Evolutionary conservation across 1,140 invertebrate genomes (phyloP).

Genomic region (Hyles euphorbiae): DNA sequence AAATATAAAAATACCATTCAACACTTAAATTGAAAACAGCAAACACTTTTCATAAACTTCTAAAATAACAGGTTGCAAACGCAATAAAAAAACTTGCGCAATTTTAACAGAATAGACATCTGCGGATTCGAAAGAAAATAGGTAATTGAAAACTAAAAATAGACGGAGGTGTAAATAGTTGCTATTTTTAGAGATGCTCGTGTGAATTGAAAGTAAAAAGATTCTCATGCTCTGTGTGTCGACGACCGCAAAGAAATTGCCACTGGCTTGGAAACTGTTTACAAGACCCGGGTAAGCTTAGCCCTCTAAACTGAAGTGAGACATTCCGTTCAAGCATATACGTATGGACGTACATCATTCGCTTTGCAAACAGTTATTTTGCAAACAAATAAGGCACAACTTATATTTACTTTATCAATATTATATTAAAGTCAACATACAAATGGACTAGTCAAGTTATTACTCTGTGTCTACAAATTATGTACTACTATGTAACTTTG

Average conservation of each 20-base stretch:
- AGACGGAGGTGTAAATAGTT: slow-evolving; percentile 13
- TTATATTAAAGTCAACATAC: too few relatives aligned
- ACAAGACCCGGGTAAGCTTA: slow-evolving; percentile 7
- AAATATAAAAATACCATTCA: too few relatives aligned
- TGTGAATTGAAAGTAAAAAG: slow-evolving; percentile 29
- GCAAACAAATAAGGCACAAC: neutral
- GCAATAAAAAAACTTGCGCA: too few relatives aligned
- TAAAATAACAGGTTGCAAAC: too few relatives aligned
- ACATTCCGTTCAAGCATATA: slow-evolving; percentile 7
- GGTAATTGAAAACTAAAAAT: slow-evolving; percentile 9
- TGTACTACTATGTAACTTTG: too few relatives aligned
- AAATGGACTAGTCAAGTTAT: too few relatives aligned
- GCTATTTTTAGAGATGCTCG: slow-evolving; percentile 30
- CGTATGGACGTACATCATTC: neutral
- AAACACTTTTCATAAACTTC: too few relatives aligned
- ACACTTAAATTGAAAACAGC: too few relatives aligned
- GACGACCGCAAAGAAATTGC: slow-evolving; percentile 26
- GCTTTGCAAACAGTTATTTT: slow-evolving; percentile 6
- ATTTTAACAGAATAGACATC: too few relatives aligned
- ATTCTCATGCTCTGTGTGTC: slow-evolving; percentile 18
- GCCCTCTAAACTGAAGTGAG: slow-evolving; percentile 1
- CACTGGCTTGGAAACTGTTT: slow-evolving; percentile 23
- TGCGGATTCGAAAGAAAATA: slow-evolving; percentile 8
- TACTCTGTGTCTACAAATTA: too few relatives aligned
- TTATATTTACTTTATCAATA: neutral